phyloP scores from a whole-genome alignment of 2,797 vertebrate species.

The Cottoperca gobio region DNA sequence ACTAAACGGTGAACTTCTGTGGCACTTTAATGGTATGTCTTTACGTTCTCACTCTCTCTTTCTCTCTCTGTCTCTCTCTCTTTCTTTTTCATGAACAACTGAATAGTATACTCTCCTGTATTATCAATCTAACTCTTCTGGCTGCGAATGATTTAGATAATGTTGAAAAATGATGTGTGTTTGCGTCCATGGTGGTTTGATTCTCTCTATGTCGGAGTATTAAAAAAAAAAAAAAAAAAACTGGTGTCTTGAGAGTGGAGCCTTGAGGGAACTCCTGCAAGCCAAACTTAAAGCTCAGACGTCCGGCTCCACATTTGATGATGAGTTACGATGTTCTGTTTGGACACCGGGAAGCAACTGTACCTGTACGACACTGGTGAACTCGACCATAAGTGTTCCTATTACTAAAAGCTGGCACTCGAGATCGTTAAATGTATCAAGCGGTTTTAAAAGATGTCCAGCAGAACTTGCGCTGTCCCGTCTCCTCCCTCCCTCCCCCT shows the following conservation, averaged over 20 bases:
- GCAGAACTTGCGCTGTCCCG: conserved; percentile 53
- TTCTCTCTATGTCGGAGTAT: conserved; percentile 57
- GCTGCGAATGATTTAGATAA: conserved; percentile 51
- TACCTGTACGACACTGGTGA: conserved; percentile 13
- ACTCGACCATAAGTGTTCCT: conserved; percentile 38
- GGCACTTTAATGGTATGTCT: conserved; percentile 71
- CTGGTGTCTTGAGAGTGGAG: conserved; percentile 33
- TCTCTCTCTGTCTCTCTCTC: conserved; percentile 5
- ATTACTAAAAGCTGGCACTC: conserved; percentile 17
- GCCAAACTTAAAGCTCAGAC: conserved; percentile 14
- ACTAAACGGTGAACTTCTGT: conserved; percentile 49
- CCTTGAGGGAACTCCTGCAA: conserved; percentile 49
- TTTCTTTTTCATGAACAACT: conserved; percentile 48
- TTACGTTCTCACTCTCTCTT: conserved; percentile 31
- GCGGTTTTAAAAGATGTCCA: conserved; percentile 55
- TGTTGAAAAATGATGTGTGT: conserved; percentile 65
- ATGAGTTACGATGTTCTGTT: conserved; percentile 21
- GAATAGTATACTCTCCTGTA: conserved; percentile 64
- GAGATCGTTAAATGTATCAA: conserved; percentile 40
- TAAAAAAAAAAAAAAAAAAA: conserved; percentile 18
- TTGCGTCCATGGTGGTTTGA: conserved; percentile 57
- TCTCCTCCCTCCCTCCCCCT: not conserved
- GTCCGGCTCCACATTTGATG: not conserved
- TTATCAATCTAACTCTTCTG: conserved; percentile 51
- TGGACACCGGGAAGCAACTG: conserved; percentile 17